Evolutionary conservation across 2,888 invertebrate species (phyloP), one percentile per base, ranked within the genome.

Genomic region (Diogma glabrata): DNA sequence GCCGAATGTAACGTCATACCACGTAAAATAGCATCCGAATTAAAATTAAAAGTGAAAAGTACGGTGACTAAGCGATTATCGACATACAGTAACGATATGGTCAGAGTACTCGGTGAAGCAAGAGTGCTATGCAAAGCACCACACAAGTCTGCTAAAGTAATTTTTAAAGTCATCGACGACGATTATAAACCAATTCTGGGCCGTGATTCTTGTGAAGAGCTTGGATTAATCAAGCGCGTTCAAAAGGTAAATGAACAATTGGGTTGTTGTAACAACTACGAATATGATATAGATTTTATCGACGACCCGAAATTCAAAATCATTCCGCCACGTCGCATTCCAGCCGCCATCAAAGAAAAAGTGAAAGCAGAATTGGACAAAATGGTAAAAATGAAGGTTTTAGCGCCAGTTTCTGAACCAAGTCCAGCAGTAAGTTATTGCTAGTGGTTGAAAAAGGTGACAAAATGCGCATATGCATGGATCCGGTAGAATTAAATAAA

Each of bases 291-390:
- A n/a, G n/a, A n/a, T n/a, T n/a, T n/a, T n/a, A n/a, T n/a, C n/a
- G n/a, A n/a, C n/a, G n/a, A n/a, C n/a, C 3, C 38, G 38, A 38
- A 38, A 10, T 38, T 38, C 38, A 38, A 38, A 16, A 38, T 38
- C 5, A 38, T 38, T 38, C 38, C 38, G 19, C 38, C 38, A 10
- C 38, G 38, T 38, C 16, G 38, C 16, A 19, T 38, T 38, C 16
- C 38, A 38, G 38, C 14, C 8, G 38, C 16, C 16, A 17, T 38
- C 19, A 38, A 19, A 38, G 38, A 38, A n/a, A n/a, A n/a, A n/a
- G n/a, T n/a, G n/a, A n/a, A n/a, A n/a, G n/a, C n/a, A n/a, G n/a
- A n/a, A n/a, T 38, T 38, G 38, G 38, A 38, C 38, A 38, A 19
- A 38, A 38, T 3, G 38, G 38, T 38, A n/a, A 33, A 12, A 33